Evolutionary conservation across 2,113 vertebrate species (phyloP).

Genomic region (Tricholaema leucomelas): DNA sequence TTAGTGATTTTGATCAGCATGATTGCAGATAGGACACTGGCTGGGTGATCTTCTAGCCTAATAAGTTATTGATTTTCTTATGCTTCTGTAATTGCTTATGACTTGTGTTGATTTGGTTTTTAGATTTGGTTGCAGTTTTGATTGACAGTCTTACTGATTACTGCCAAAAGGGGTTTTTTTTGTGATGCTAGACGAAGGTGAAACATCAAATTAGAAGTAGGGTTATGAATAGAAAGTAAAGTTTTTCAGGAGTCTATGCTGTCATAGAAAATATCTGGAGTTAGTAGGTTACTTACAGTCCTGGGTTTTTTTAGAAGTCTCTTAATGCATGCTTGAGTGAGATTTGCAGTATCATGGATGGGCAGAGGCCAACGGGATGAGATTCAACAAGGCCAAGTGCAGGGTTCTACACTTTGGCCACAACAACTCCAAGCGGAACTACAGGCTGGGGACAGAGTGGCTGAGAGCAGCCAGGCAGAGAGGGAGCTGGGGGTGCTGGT

Average conservation of each 20-base stretch:
- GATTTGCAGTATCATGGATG: neutral
- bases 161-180: neutral
- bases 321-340: neutral
- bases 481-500: no score
- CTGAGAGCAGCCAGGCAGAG: no score
- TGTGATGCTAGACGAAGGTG: neutral
- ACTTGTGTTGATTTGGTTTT: neutral
- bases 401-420: no score
- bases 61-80: neutral
- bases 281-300: neutral
- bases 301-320: neutral
- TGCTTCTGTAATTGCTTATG: neutral
- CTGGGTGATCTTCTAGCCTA: neutral
- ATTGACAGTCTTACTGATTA: neutral
- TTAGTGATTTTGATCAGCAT: neutral
- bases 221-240: neutral
- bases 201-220: conserved; percentile 5
- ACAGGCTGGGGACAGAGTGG: no score
- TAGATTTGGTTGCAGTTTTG: neutral
- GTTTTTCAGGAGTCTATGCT: conserved; percentile 5
- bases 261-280: neutral
- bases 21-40: neutral
- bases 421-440: no score
- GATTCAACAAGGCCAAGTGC: no score
- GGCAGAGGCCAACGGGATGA: no score